Conservation (phyloP, 2,797 vertebrate genomes). For the Salmo trutta region DNA sequence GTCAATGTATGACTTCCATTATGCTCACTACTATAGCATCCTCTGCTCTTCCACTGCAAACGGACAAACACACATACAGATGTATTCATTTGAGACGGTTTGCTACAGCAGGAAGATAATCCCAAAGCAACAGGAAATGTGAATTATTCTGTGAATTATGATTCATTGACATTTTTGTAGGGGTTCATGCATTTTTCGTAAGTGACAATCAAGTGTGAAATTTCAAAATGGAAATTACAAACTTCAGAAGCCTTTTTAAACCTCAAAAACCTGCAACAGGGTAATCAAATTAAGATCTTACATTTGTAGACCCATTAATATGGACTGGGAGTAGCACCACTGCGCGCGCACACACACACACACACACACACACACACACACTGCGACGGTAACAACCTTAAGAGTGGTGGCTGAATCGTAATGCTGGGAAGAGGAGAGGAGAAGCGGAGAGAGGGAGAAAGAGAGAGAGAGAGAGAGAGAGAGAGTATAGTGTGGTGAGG, state of each 20-base stretch:
- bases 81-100: too few species aligned
- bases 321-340: slow-evolving; percentile 58
- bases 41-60: slow-evolving; percentile 40
- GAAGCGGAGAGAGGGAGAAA: neutral
- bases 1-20: slow-evolving; percentile 18
- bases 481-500: slow-evolving; percentile 31
- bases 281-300: too few species aligned
- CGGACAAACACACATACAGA: slow-evolving; percentile 39
- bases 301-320: slow-evolving; percentile 47
- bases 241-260: too few species aligned
- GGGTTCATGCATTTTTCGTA: too few species aligned
- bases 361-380: slow-evolving; percentile 7
- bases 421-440: slow-evolving; percentile 24
- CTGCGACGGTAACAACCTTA: slow-evolving; percentile 43
- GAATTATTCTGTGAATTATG: too few species aligned
- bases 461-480: slow-evolving; percentile 12
- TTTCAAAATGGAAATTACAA: too few species aligned
- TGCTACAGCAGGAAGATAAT: too few species aligned
- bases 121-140: too few species aligned
- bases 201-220: too few species aligned
- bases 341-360: slow-evolving; percentile 24
- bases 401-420: slow-evolving; percentile 58
- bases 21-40: slow-evolving; percentile 47
- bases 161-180: too few species aligned
- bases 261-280: too few species aligned